Base-by-base conservation (phyloP, 2,888 invertebrate species). In the Phyto melanocephala region DNA sequence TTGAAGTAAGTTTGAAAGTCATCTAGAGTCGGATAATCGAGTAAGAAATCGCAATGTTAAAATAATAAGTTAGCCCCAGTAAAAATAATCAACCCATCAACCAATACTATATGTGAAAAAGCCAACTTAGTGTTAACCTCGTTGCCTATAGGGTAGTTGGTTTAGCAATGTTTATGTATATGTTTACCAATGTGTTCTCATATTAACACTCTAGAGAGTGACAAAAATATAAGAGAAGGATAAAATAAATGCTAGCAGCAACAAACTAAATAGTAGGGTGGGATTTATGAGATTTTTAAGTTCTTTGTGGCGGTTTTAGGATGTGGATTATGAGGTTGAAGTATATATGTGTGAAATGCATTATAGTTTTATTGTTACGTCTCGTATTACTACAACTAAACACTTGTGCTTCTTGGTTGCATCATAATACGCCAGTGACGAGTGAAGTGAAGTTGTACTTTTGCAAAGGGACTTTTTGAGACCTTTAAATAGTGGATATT, bases 291-390 rank as follows among this genome's bases (percentile, higher is more conserved):
- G 74, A 77, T 80, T 77, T 70, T 74, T 42, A 63, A 83, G 80
- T 80, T 77, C 72, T 80, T 83, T 80, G 80, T 70, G 77, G 80
- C 77, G 76, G 58, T 80, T 83, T 77, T 77, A 80, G 80, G 83
- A 77, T 80, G 77, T 74, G 77, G 80, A 80, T 80, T 77, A 77
- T 80, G 77, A 77, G 82, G 82, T 33, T 78, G 50, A 28, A 75
- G 82, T 75, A 63, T 70, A 56, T 81, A 78, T 75, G 78, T 82
- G 70, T 79, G 78, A 80, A 82, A 82, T 82, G 82, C 79, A 82
- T 82, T 79, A 82, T 79, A 79, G 79, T 82, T 82, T 70, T 82
- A 79, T 79, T 79, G 71, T 79, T 54, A 52, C 47, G 45, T 40
- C 65, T 71, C 50, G n/a, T 65, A 52, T 76, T 52, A 33, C 40